These are phyloP conservation scores for Pampus argenteus DNA, from an alignment of 2,797 vertebrate genomes.

Conservation along the genomic window DNA sequence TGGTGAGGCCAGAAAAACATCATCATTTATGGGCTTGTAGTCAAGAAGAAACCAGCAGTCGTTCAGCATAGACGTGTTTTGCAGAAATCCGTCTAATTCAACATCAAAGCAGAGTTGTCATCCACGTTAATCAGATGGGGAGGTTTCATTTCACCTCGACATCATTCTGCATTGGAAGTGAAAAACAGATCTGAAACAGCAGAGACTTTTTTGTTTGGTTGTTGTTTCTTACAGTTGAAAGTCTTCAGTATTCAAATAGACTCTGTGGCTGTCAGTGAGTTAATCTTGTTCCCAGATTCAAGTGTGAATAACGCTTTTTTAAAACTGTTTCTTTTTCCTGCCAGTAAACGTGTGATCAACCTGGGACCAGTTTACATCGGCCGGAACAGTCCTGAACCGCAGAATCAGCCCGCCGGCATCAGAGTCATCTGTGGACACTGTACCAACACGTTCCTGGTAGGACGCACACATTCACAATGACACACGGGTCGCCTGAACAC, in stretches of 20 bases:
- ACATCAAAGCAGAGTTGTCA: no score
- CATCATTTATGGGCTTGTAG: neutral
- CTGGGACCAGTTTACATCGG: slow-evolving; percentile 88
- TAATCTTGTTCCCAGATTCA: no score
- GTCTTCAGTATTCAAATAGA: no score
- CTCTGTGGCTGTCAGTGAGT: no score
- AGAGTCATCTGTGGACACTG: slow-evolving; percentile 92
- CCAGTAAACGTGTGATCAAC: slow-evolving; percentile 91
- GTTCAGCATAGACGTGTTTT: neutral
- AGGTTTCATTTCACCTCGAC: no score
- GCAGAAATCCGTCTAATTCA: no score
- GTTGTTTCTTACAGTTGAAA: no score
- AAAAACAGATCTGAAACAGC: neutral
- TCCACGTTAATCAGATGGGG: no score
- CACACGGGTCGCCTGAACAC: no score
- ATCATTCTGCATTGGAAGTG: neutral
- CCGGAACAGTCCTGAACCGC: slow-evolving; percentile 84
- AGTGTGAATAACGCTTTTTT: no score
- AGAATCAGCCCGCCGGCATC: slow-evolving; percentile 83
- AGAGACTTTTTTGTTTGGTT: no score
- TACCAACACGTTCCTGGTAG: slow-evolving; percentile 90
- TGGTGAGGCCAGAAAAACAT: slow-evolving; percentile 82
- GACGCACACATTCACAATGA: slow-evolving; percentile 5
- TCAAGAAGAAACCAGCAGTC: neutral
- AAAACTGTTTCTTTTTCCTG: neutral